Percentiles rank a stretch among this genome's conserved stretches.
Evolutionary conservation across 2,888 invertebrate genomes (phyloP).

Genomic region (Dryococelus australis): DNA sequence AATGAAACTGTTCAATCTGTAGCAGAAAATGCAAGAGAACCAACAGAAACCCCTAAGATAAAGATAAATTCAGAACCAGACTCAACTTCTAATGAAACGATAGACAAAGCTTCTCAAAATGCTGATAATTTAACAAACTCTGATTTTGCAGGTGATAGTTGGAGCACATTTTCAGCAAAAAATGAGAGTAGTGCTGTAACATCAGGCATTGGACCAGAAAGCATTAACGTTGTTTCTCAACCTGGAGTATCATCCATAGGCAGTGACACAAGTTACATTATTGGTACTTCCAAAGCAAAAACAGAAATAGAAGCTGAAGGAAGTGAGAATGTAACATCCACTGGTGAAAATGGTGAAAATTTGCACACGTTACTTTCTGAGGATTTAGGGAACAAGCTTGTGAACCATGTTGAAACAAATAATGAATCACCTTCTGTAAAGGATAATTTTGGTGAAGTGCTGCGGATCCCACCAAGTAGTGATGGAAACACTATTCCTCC

Average conservation of each 20-base stretch:
- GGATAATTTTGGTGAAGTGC: conserved; percentile 28
- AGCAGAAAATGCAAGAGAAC: neutral
- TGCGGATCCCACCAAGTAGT: conserved; percentile 31
- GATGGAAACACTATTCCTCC: conserved; percentile 36
- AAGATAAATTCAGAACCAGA: neutral
- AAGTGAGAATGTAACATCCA: neutral
- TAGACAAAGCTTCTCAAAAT: neutral
- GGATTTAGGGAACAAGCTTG: conserved; percentile 37
- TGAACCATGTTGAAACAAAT: conserved; percentile 11
- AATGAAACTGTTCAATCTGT: neutral
- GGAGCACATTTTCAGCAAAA: neutral
- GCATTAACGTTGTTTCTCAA: neutral
- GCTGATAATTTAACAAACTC: neutral
- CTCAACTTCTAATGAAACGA: neutral
- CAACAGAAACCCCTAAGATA: neutral
- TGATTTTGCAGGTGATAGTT: neutral
- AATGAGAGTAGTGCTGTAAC: neutral
- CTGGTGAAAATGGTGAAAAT: conserved; percentile 18
- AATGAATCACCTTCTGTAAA: conserved; percentile 4
- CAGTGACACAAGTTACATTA: neutral
- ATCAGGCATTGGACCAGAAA: neutral
- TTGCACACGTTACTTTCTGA: conserved; percentile 32
- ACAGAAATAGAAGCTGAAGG: neutral
- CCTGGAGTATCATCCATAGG: neutral
- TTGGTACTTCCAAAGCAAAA: neutral